Conservation (phyloP, 2,888 invertebrate genomes). For the Xylota segnis region DNA sequence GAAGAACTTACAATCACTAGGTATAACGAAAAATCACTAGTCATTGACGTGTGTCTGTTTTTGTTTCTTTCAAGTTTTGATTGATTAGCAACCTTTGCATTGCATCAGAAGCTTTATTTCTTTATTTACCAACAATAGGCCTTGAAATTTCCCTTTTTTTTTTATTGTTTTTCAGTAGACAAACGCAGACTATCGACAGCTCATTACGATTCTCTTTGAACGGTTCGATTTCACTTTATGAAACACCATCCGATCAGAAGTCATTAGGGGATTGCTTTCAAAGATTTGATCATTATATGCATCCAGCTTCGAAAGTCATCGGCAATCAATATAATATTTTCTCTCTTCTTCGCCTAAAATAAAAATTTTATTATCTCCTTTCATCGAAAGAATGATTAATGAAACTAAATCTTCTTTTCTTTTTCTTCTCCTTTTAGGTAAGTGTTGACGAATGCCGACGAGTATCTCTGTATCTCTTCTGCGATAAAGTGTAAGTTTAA, state of each 20-base stretch:
- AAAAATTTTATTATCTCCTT: slow-evolving; percentile 37
- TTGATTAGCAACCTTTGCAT: no score
- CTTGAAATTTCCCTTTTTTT: background rate
- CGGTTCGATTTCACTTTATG: background rate
- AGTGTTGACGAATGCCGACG: slow-evolving; percentile 52
- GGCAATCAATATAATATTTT: slow-evolving; percentile 21
- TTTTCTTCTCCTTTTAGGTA: slow-evolving; percentile 48
- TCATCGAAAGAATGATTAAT: slow-evolving; percentile 71
- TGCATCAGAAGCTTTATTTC: no score
- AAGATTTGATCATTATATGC: slow-evolving; percentile 9
- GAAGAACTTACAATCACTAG: no score
- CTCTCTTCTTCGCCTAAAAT: slow-evolving; percentile 8
- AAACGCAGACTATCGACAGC: background rate
- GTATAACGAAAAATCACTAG: no score
- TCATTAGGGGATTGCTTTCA: slow-evolving; percentile 8
- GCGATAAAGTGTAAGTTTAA: slow-evolving; percentile 48
- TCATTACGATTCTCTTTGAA: background rate
- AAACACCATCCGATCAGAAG: background rate
- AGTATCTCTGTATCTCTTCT: slow-evolving; percentile 34
- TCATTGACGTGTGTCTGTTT: no score
- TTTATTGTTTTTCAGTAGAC: background rate
- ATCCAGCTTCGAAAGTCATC: slow-evolving; percentile 32
- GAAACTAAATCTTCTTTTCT: slow-evolving; percentile 24
- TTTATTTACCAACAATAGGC: no score
- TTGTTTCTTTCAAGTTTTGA: no score